Conservation (phyloP, 2,797 vertebrate genomes). For the Diplodus sargus region DNA sequence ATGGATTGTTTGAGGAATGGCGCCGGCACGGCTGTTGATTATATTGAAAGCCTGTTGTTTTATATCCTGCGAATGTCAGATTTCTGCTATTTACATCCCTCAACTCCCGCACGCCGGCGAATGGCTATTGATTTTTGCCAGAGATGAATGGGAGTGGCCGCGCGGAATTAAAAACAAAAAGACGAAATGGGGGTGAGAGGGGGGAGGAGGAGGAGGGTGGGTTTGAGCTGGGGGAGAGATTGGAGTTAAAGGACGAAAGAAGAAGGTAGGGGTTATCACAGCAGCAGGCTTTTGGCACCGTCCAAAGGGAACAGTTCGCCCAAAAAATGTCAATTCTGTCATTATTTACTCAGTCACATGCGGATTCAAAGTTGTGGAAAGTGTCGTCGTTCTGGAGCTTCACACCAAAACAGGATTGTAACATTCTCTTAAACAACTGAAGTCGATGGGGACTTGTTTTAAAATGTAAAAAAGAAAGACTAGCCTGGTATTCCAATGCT, state of each 20-base stretch:
- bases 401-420: no score
- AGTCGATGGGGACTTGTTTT: no score
- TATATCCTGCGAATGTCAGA: constrained; percentile 84
- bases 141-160: constrained; percentile 72
- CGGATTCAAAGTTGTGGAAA: no score
- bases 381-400: no score
- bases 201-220: neutral
- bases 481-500: no score
- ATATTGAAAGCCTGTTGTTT: constrained; percentile 82
- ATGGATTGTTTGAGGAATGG: constrained; percentile 82
- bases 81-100: constrained; percentile 85
- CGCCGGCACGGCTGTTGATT: constrained; percentile 74
- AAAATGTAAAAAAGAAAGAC: no score
- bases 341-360: no score
- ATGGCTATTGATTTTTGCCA: constrained; percentile 80
- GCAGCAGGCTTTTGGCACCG: no score
- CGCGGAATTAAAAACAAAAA: constrained; percentile 74
- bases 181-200: constrained; percentile 34
- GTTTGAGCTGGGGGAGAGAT: neutral
- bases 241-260: neutral
- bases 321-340: no score
- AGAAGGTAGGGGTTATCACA: neutral
- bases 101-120: constrained; percentile 65
- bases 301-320: no score
- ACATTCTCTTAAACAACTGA: no score